phyloP scores from a whole-genome alignment of 2,113 vertebrate genomes.

The Antigone vipio region DNA sequence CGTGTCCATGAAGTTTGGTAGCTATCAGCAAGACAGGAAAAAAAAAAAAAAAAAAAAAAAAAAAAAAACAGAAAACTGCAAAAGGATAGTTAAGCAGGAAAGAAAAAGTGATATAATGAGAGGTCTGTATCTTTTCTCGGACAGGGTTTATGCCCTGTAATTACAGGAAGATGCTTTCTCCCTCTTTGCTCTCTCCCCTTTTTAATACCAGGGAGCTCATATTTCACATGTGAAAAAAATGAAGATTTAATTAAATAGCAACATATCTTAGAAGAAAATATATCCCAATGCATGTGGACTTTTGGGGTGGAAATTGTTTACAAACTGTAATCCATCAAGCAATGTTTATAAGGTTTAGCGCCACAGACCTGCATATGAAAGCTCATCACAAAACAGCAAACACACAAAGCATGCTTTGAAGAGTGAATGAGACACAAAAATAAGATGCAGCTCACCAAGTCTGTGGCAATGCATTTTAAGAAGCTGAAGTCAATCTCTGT shows the following conservation, averaged over 20 bases:
- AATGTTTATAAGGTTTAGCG: neutral
- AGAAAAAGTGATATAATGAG: neutral
- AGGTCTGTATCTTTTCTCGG: constrained; percentile 3
- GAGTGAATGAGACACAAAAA: neutral
- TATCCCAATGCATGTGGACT: neutral
- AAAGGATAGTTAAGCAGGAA: neutral
- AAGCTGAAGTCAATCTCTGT: neutral
- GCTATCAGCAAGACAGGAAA: neutral
- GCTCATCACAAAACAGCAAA: neutral
- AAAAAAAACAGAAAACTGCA: neutral
- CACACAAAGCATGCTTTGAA: neutral
- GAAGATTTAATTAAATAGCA: constrained; percentile 51
- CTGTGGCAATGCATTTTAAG: neutral
- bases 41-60: neutral
- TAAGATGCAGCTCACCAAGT: neutral
- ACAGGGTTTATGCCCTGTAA: constrained; percentile 28
- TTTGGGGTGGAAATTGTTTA: neutral
- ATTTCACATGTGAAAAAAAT: constrained; percentile 54
- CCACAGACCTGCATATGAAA: neutral
- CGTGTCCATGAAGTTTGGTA: neutral
- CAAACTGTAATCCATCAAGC: constrained; percentile 32
- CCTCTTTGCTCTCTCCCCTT: neutral
- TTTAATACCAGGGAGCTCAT: constrained; percentile 25
- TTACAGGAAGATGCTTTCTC: neutral
- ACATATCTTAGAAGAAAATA: constrained; percentile 27